phyloP scores from a whole-genome alignment of 2,888 invertebrate genomes.

The Lycocerus yunnanus region DNA sequence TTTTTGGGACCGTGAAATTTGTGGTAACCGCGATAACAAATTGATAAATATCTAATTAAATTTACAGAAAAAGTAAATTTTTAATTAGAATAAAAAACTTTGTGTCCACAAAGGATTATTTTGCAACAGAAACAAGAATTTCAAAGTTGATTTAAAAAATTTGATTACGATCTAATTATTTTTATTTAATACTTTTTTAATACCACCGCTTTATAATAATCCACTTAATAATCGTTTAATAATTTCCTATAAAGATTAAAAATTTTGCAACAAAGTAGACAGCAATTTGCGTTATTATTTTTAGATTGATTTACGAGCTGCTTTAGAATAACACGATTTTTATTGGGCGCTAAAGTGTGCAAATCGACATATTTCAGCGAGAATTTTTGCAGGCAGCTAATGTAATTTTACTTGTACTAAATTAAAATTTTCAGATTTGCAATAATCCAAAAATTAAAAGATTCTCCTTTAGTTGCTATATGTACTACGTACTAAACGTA shows the following conservation, averaged over 20 bases:
- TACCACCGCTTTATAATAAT: background rate
- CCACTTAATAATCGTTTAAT: background rate
- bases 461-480: background rate
- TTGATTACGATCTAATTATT: background rate
- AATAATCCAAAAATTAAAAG: background rate
- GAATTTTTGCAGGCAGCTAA: background rate
- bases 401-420: background rate
- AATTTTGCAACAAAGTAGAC: background rate
- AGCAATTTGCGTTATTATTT: background rate
- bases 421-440: background rate
- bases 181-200: background rate
- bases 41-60: too few species aligned
- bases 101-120: background rate
- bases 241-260: background rate
- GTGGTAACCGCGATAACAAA: too few species aligned
- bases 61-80: too few species aligned
- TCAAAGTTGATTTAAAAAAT: background rate
- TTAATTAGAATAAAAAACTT: too few species aligned
- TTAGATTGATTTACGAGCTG: background rate
- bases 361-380: background rate
- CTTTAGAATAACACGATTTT: background rate
- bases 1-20: too few species aligned
- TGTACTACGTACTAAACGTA: background rate
- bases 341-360: background rate
- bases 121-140: background rate